Evolutionary conservation across 2,888 invertebrate species (phyloP).

Genomic region (Monopis laevigella): DNA sequence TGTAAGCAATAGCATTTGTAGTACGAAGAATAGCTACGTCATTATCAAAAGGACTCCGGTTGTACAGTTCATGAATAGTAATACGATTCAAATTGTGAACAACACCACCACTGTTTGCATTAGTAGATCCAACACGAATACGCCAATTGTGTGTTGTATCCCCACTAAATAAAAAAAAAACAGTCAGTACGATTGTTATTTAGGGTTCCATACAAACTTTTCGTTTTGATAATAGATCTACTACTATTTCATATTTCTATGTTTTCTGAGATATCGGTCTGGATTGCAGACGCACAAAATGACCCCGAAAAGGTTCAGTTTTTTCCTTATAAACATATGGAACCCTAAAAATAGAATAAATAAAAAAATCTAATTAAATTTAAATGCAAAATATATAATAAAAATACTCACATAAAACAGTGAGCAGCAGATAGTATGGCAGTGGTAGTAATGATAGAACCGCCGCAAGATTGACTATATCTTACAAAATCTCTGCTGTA

Average conservation of each 20-base stretch:
- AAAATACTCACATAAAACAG: slow-evolving; percentile 21
- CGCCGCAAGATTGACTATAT: slow-evolving; percentile 26
- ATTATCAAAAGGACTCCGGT: slow-evolving; percentile 5
- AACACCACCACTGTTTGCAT: slow-evolving; percentile 9
- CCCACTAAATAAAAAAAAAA: too few species aligned
- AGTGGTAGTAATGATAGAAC: slow-evolving; percentile 26
- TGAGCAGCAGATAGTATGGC: slow-evolving; percentile 28
- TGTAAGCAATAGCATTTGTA: background rate
- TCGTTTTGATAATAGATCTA: too few species aligned
- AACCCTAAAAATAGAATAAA: too few species aligned
- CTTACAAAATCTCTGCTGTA: slow-evolving; percentile 20
- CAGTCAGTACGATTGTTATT: too few species aligned
- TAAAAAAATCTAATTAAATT: too few species aligned
- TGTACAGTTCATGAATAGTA: slow-evolving; percentile 1
- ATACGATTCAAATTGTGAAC: background rate
- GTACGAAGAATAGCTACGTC: slow-evolving; percentile 7
- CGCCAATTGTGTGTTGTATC: slow-evolving; percentile 1
- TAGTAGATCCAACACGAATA: slow-evolving; percentile 5
- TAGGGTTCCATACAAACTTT: too few species aligned
- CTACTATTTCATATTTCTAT: too few species aligned
- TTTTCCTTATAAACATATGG: too few species aligned
- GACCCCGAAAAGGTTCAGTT: too few species aligned
- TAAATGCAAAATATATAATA: too few species aligned
- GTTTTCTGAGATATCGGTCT: too few species aligned
- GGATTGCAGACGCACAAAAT: too few species aligned